phyloP scores from a whole-genome alignment of 2,797 vertebrate species.

The Poeciliopsis presidionis region DNA sequence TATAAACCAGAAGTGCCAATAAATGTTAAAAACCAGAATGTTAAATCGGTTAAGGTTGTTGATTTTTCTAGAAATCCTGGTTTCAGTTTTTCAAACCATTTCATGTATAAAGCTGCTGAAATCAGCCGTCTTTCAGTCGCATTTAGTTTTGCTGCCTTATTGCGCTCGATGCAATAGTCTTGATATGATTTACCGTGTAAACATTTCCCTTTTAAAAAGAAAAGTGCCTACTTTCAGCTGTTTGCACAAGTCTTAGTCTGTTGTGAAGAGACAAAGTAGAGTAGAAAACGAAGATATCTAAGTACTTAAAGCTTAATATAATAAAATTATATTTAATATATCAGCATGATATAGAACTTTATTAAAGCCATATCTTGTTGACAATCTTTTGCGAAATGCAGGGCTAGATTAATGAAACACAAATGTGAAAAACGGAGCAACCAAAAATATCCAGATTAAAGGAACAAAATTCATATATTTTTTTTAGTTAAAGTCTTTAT shows the following conservation, averaged over 20 bases:
- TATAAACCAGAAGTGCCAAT: not conserved
- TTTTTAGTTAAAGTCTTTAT: not conserved
- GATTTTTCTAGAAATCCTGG: not conserved
- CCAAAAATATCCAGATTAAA: constrained; percentile 16
- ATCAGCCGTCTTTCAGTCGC: constrained; percentile 23
- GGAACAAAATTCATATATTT: not conserved
- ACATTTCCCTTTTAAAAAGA: constrained; percentile 48
- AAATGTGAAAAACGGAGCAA: constrained; percentile 28
- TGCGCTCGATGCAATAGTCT: constrained; percentile 70
- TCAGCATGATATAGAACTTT: constrained; percentile 37
- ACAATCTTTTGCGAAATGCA: constrained; percentile 62
- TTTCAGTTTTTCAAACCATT: constrained; percentile 5
- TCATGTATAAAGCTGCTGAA: constrained; percentile 24
- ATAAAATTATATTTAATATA: constrained; percentile 53
- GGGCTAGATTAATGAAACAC: constrained; percentile 66
- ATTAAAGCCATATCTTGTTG: constrained; percentile 70
- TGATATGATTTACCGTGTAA: constrained; percentile 79
- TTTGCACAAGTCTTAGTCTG: constrained; percentile 51
- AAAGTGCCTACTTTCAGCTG: constrained; percentile 53
- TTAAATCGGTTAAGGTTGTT: not conserved
- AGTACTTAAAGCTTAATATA: constrained; percentile 37
- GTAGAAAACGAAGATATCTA: constrained; percentile 22
- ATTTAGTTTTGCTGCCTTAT: constrained; percentile 57
- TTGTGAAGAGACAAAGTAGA: constrained; percentile 41
- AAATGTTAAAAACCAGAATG: not conserved